phyloP scores from a whole-genome alignment of 2,797 vertebrate species.

The Coregonus suidteri region DNA sequence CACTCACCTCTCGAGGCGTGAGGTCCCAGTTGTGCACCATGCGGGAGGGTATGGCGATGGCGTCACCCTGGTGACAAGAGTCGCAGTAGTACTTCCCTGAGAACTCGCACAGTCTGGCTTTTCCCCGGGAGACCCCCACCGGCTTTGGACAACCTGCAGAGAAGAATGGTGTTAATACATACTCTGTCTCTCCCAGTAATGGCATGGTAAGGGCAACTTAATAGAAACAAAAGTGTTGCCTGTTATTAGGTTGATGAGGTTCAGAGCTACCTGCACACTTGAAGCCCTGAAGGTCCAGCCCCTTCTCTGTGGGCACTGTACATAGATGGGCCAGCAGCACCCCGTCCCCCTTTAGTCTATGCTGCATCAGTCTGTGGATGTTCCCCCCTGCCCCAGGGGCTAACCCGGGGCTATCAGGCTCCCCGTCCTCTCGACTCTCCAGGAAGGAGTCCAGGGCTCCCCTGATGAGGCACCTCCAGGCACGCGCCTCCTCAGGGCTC shows the following conservation, averaged over 20 bases:
- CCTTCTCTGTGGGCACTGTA: constrained; percentile 86
- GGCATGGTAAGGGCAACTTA: neutral
- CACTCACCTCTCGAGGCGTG: constrained; percentile 78
- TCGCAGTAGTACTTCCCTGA: constrained; percentile 91
- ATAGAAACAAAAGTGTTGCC: neutral
- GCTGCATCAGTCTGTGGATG: constrained; percentile 84
- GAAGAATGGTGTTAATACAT: neutral
- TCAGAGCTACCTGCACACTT: constrained; percentile 88
- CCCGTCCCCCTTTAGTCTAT: constrained; percentile 80
- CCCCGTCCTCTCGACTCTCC: constrained; percentile 81
- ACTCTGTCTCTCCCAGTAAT: neutral
- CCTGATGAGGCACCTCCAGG: constrained; percentile 87
- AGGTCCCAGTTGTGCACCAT: constrained; percentile 98
- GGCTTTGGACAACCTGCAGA: constrained; percentile 85
- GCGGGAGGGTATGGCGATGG: constrained; percentile 87
- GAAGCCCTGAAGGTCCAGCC: constrained; percentile 89
- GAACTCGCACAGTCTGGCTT: constrained; percentile 87
- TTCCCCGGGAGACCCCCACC: constrained; percentile 86
- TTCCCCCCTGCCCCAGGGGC: constrained; percentile 67
- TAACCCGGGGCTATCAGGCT: constrained; percentile 57
- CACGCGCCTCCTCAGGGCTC: constrained; percentile 77
- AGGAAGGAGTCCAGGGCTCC: constrained; percentile 85
- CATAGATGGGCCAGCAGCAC: constrained; percentile 83
- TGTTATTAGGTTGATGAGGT: neutral
- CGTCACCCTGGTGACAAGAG: constrained; percentile 85